Evolutionary conservation across 2,888 invertebrate species (phyloP), one percentile per base, ranked within the genome.

Genomic region (Plemyria rubiginata): DNA sequence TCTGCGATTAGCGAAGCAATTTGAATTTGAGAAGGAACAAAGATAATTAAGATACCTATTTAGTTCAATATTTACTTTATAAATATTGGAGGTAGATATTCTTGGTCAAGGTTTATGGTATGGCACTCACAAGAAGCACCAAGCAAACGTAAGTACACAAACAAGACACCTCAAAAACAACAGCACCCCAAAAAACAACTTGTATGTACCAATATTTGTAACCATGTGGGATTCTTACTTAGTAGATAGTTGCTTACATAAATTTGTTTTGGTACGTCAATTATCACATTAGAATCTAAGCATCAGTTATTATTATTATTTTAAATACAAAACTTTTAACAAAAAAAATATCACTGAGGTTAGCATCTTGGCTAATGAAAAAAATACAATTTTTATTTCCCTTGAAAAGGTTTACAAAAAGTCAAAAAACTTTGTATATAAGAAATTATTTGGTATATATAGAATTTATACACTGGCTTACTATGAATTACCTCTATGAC

Each of bases 281-380:
- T 45, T 45, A 45, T 45, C 45, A 45, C 45, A 45, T 45, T 45
- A 45, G 45, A 45, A 45, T 45, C 16, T 16, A 45, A 45, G 8
- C n/a, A 16, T 16, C 1, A 32, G 7, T 29, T 6, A 29, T 32
- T 8, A 32, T 5, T 32, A 32, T 32, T 32, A 32, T 32, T 22
- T 22, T 32, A 32, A 32, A 32, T 32, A 32, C 32, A 6, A 8
- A 32, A 4, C 0, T 6, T 8, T 8, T 32, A 32, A 32, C 32
- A 4, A 32, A 32, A 7, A 4, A 3, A 1, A 0, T 22, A 22
- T n/a, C n/a, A n/a, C n/a, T 22, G 22, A 22, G 22, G 22, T 22
- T 3, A 22, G 2, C 22, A 22, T 22, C 22, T 22, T 22, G 22
- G 22, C 22, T 22, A 22, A 22, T 3, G 22, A 22, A 22, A 22